These are phyloP conservation scores for Pseudomugil tenellus DNA, from an alignment of 2,797 vertebrate species.

Conservation along the genomic window DNA sequence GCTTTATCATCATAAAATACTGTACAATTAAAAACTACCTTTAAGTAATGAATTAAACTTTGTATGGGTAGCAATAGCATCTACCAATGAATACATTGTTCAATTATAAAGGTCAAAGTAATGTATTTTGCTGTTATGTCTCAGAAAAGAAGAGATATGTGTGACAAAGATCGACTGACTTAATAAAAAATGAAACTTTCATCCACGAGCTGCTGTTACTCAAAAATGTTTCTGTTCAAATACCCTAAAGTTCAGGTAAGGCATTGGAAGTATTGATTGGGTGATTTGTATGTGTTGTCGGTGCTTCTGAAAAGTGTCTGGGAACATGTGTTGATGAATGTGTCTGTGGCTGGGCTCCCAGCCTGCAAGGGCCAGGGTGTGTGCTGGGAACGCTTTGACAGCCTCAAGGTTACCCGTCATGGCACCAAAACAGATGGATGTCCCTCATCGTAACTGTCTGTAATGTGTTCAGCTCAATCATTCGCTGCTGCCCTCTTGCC, in stretches of 20 bases:
- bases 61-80: neutral
- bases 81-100: neutral
- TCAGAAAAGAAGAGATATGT: neutral
- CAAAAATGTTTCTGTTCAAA: slow-evolving; percentile 25
- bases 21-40: neutral
- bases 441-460: slow-evolving; percentile 69
- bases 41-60: neutral
- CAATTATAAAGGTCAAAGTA: neutral
- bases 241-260: slow-evolving; percentile 30
- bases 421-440: slow-evolving; percentile 76
- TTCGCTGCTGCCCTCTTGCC: slow-evolving; percentile 24
- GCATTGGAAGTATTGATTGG: slow-evolving; percentile 64
- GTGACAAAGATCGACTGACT: neutral
- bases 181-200: slow-evolving; percentile 30
- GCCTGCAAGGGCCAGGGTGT: slow-evolving; percentile 55
- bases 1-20: neutral
- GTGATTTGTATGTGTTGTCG: slow-evolving; percentile 76
- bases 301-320: slow-evolving; percentile 62
- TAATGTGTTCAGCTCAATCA: slow-evolving; percentile 78
- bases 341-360: slow-evolving; percentile 56
- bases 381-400: slow-evolving; percentile 62
- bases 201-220: slow-evolving; percentile 13
- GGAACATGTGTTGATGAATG: slow-evolving; percentile 77
- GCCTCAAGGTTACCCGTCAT: slow-evolving; percentile 79
- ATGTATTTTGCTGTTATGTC: neutral